A percentile compares a stretch with the other conserved stretches of the same genome.
Evolutionary conservation across 2,888 invertebrate genomes (phyloP).

Genomic region (Drosophila peninsularis): DNA sequence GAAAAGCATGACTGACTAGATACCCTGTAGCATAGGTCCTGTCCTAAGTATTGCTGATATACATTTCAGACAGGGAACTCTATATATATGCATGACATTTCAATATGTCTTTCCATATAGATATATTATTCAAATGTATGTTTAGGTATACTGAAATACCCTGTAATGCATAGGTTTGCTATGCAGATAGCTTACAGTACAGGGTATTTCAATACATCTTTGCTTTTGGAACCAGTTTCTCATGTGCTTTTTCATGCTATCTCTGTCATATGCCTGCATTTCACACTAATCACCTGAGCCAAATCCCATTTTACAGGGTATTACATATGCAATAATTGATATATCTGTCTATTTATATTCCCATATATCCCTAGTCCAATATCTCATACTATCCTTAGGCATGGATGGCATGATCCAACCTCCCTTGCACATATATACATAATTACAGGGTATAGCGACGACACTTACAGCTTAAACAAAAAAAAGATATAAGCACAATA

Average conservation of each 20-base stretch:
- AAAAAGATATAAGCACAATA: slow-evolving; percentile 6
- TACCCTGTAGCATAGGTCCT: neutral
- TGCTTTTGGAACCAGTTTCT: too few relatives aligned
- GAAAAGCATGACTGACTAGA: neutral
- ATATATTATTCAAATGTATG: too few relatives aligned
- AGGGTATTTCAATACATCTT: too few relatives aligned
- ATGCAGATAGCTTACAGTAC: too few relatives aligned
- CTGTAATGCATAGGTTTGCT: too few relatives aligned
- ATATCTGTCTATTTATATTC: neutral
- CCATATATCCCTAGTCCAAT: neutral
- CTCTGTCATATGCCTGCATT: too few relatives aligned
- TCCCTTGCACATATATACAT: too few relatives aligned
- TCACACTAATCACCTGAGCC: too few relatives aligned
- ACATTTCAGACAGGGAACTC: neutral
- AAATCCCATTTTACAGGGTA: neutral
- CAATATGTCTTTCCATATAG: too few relatives aligned
- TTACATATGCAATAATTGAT: neutral
- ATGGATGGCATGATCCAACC: neutral
- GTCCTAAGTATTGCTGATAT: neutral
- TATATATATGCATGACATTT: too few relatives aligned
- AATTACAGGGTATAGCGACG: slow-evolving; percentile 8
- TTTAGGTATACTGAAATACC: too few relatives aligned
- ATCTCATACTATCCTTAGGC: neutral
- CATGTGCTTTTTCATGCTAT: too few relatives aligned
- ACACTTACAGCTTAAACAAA: slow-evolving; percentile 16